phyloP scores from a whole-genome alignment of 1,140 invertebrate genomes.

The Dufourea novaeangliae region DNA sequence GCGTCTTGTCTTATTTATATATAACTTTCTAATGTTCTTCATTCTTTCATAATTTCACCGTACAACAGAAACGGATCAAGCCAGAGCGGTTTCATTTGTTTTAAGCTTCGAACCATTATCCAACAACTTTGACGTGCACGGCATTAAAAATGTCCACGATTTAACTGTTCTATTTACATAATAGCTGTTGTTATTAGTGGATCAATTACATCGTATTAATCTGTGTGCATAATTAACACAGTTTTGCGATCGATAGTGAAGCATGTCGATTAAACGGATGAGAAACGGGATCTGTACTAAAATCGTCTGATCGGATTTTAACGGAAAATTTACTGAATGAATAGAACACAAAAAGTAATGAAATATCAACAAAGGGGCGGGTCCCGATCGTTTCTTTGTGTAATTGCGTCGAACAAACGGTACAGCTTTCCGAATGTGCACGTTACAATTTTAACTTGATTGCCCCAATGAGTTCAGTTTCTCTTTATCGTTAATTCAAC shows the following conservation, averaged over 20 bases:
- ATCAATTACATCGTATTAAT: background rate
- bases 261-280: background rate
- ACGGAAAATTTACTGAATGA: background rate
- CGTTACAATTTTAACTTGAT: conserved; percentile 7
- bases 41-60: background rate
- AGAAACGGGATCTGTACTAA: background rate
- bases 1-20: conserved; percentile 19
- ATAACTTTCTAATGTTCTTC: conserved; percentile 1
- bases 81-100: conserved; percentile 19
- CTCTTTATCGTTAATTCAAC: conserved; percentile 11
- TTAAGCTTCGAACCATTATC: conserved; percentile 14
- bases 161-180: background rate
- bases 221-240: conserved; percentile 3
- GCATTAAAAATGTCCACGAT: conserved; percentile 3
- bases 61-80: background rate
- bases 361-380: background rate
- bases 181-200: conserved; percentile 22
- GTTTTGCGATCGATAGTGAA: background rate
- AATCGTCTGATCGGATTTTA: background rate
- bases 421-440: background rate
- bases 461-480: background rate
- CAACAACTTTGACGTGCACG: conserved; percentile 15
- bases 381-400: conserved; percentile 1
- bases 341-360: background rate
- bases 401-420: background rate